Evolutionary conservation across 2,113 vertebrate genomes (phyloP), one percentile per base, ranked within the genome.

Genomic region (Setophaga coronata): DNA sequence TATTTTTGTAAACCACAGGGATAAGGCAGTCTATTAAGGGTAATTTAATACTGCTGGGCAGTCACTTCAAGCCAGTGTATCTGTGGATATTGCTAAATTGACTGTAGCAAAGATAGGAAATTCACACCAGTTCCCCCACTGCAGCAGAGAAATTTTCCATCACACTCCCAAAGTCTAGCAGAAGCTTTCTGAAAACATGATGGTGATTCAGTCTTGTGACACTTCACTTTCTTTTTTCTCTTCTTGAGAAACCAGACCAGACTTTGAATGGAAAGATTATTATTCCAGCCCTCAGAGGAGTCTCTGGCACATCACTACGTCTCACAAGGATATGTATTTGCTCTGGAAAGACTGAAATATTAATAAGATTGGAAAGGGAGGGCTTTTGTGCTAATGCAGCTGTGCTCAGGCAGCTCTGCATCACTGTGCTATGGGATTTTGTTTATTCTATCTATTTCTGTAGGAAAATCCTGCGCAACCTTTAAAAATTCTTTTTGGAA

Each of bases 1-100:
- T 89, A 89, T 95, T 97, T 95, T 95, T 89, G 47, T 95, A 95
- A 96, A 86, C 64, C 53, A 51, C 34, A 58, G 34, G 76, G 91
- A 72, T 92, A 90, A 90, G 67, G 65, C 58, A 54, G 28, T 62
- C 60, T 90, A 5, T 88, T 90, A 92, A 90, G 31, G 21, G 34
- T 56, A 86, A 95, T 90, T 73, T 92, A 87, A 74, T 65, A 50
- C 40, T 42, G 33, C 66, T 60, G 28, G 70, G 57, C 65, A 53
- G 57, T 61, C n/a, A 24, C 36, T 79, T 80, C 40, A 72, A 85
- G 48, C 58, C 72, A 78, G 12, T 1, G 1, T 48, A 8, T 87
- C 57, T 80, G 38, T 88, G 50, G 21, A 29, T 88, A 76, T 72
- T 69, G 40, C 57, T 85, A 94, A 93, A 77, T 14, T 70, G 33